phyloP scores from a whole-genome alignment of 2,888 invertebrate genomes.

The Parnassius apollo region DNA sequence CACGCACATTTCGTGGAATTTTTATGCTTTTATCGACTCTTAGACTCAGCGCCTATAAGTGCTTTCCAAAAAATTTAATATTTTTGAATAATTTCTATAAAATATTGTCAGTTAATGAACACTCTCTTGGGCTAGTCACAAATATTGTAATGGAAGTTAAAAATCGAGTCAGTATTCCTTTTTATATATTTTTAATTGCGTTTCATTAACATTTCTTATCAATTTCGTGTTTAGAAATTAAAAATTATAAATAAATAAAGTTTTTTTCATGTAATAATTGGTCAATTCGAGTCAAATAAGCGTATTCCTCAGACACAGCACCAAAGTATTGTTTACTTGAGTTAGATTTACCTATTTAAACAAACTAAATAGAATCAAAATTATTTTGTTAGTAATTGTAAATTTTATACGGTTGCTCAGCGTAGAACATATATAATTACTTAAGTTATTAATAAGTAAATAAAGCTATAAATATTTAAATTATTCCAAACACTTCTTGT shows the following conservation, averaged over 20 bases:
- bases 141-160: not conserved
- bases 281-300: not conserved
- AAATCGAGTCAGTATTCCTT: conserved; percentile 5
- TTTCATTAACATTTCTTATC: conserved; percentile 1
- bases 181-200: conserved; percentile 10
- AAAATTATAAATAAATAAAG: not conserved
- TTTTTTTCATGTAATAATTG: not conserved
- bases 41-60: conserved; percentile 73
- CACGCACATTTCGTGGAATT: conserved; percentile 57
- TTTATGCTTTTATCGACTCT: conserved; percentile 58
- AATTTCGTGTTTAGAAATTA: not conserved
- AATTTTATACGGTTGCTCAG: too few relatives aligned
- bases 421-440: too few relatives aligned
- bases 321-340: not conserved
- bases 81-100: conserved; percentile 51
- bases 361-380: too few relatives aligned
- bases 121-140: conserved; percentile 31
- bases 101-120: conserved; percentile 50
- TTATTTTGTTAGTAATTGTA: too few relatives aligned
- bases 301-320: not conserved
- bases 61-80: conserved; percentile 64
- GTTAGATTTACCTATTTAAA: too few relatives aligned
- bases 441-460: too few relatives aligned
- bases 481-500: too few relatives aligned
- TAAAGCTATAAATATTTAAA: too few relatives aligned